Base-by-base conservation (phyloP, 2,888 invertebrate genomes). In the Andrena dorsata region DNA sequence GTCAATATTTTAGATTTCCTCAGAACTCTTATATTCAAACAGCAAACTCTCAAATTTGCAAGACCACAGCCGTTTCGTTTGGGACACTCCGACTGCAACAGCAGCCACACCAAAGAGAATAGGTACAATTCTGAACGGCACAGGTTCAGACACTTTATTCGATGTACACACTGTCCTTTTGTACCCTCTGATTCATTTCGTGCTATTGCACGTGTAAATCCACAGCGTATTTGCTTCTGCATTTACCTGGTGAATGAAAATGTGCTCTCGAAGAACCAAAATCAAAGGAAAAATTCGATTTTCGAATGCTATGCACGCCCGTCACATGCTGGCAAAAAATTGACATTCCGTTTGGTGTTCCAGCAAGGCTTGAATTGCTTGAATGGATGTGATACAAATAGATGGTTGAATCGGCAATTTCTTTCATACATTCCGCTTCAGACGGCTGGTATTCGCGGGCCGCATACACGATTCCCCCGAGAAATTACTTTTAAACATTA, bases 401-500 rank as follows among this genome's bases (percentile, higher is more conserved):
- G 30, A 28, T 47, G 51, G 60, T 53, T 56, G 66, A 71, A 61
- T 49, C 8, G 47, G 32, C 49, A 80, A 80, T 80, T 75, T 63
- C 75, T 63, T 75, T 70, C 28, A 35, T 32, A 41, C 70, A 80
- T 66, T 49, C 74, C 28, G 16, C 49, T n/a, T 41, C 23, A 51
- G n/a, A 30, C n/a, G 28, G 47, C 64, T 61, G n/a, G n/a, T 23
- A n/a, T 7, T 70, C n/a, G 49, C 28, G 26, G 26, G 32, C 70
- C 20, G 58, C 30, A n/a, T 41, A n/a, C 60, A 51, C 47, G 20
- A 28, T 23, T 41, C 80, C 66, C 74, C 16, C 4, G 79, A 75
- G 82, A 80, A 82, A 82, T 80, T 53, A 75, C 61, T 53, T 75
- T 61, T 66, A 75, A 75, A 79, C 69, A 74, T 74, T 47, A 65